Base-by-base conservation (phyloP, 30 jellyfish, hydroid and myxozoan species). In the Pelagia noctiluca region DNA sequence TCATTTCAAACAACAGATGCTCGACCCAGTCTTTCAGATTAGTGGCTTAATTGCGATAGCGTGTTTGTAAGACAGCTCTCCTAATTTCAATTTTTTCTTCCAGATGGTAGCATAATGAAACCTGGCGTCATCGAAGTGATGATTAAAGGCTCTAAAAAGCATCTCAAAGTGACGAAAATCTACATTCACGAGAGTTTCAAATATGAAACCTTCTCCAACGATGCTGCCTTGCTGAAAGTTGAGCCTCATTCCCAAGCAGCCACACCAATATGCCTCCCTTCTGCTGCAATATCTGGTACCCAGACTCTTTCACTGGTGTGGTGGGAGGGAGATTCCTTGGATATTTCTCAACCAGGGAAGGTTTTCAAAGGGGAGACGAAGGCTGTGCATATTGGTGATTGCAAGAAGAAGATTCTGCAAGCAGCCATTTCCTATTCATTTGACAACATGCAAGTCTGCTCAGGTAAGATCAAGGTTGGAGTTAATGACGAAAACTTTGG, bases 311-410 rank as follows among this genome's bases (percentile, higher is more conserved):
- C 50, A 7, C 38, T 19, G 31, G 50, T 50, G 28, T 73, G 85
- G 85, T 37, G 67, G 54, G 85, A 73, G 34, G 85, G 85, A 24
- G 85, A 73, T 47, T 42, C 50, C 32, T 73, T 73, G 28, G 85
- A 73, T 21, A 72, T 10, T 19, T 1, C 26, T 28, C 23, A 12
- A 19, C 10, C 21, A 21, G 85, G 85, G 12, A 19, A 38, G 25
- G 47, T 73, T 24, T 37, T 38, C 33, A 30, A 49, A 47, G 71
- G 38, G 26, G 21, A 0, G 23, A 42, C 60, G 35, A 73, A 73
- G 18, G 31, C 26, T 19, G 50, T n/a, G 49, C 3, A 31, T 8
- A 19, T 33, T 47, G 52, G 4, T 11, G 46, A 29, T 25, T 73
- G 85, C 21, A 47, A 73, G 33, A 32, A 33, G 4, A 42, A 47